Conservation (phyloP, 2,888 invertebrate species). For the Ennomos erosarius region DNA sequence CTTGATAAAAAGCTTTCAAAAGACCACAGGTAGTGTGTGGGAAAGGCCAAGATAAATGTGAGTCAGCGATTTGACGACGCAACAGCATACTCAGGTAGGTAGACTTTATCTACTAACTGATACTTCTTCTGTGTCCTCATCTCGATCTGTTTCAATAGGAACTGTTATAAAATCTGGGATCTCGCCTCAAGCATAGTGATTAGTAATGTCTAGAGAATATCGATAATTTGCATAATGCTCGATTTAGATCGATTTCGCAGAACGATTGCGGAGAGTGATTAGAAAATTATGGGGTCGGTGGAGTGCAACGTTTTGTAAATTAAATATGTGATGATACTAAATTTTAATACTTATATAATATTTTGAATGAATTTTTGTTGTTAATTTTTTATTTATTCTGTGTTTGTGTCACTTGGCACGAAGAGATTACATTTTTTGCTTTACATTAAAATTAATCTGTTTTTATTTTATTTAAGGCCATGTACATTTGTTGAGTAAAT, state of each 20-base stretch:
- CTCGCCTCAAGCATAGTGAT: slow-evolving; percentile 13
- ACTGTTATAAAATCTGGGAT: slow-evolving; percentile 10
- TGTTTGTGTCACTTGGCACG: too few relatives aligned
- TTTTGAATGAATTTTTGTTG: too few relatives aligned
- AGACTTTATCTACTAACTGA: slow-evolving; percentile 6
- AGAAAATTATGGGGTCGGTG: slow-evolving; percentile 8
- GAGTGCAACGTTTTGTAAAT: not conserved
- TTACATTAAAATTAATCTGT: too few relatives aligned
- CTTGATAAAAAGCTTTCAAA: slow-evolving; percentile 12
- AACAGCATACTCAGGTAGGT: slow-evolving; percentile 10
- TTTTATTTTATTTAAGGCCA: too few relatives aligned
- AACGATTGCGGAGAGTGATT: slow-evolving; percentile 7
- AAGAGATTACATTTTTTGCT: too few relatives aligned
- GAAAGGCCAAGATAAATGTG: slow-evolving; percentile 17
- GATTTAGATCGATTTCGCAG: slow-evolving; percentile 13
- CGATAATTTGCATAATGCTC: slow-evolving; percentile 18
- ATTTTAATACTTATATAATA: too few relatives aligned
- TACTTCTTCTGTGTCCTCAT: slow-evolving; percentile 1
- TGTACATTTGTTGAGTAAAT: too few relatives aligned
- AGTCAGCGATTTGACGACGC: slow-evolving; percentile 13
- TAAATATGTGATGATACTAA: not conserved
- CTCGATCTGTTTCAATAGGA: slow-evolving; percentile 2
- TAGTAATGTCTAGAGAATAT: slow-evolving; percentile 5
- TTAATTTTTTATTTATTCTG: too few relatives aligned
- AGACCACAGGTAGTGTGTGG: slow-evolving; percentile 20